phyloP scores from a whole-genome alignment of 2,113 vertebrate species.

The Siniperca chuatsi region DNA sequence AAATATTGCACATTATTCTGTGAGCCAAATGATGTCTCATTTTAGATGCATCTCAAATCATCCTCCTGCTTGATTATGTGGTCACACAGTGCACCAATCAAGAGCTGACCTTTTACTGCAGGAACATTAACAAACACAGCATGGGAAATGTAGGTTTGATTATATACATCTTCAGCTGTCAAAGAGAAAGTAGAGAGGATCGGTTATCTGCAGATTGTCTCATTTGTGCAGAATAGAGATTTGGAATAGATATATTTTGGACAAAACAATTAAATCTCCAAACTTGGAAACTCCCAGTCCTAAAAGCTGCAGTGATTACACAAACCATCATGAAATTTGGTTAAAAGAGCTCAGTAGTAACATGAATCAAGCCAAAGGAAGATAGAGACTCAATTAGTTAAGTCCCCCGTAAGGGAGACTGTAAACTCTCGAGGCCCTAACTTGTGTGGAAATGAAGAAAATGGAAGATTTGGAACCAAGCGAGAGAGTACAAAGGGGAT shows the following conservation, averaged over 20 bases:
- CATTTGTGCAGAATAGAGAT: slow-evolving; percentile 39
- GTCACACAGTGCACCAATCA: slow-evolving; percentile 57
- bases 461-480: slow-evolving; percentile 43
- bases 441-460: slow-evolving; percentile 48
- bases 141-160: slow-evolving; percentile 38
- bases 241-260: slow-evolving; percentile 42
- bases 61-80: slow-evolving; percentile 57
- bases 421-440: slow-evolving; percentile 55
- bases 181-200: slow-evolving; percentile 12
- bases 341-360: slow-evolving; percentile 48
- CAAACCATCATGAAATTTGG: slow-evolving; percentile 39
- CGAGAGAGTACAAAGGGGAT: slow-evolving; percentile 39
- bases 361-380: slow-evolving; percentile 56
- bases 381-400: slow-evolving; percentile 66
- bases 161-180: slow-evolving; percentile 30
- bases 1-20: slow-evolving; percentile 27
- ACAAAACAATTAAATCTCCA: slow-evolving; percentile 13
- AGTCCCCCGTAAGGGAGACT: slow-evolving; percentile 44
- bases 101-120: slow-evolving; percentile 62
- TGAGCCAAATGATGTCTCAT: slow-evolving; percentile 45
- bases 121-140: slow-evolving; percentile 44
- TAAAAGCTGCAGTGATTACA: slow-evolving; percentile 28
- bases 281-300: slow-evolving; percentile 35
- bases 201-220: slow-evolving; percentile 24
- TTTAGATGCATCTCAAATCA: slow-evolving; percentile 37